These are phyloP conservation scores for Teleogryllus oceanicus DNA, from an alignment of 2,888 invertebrate genomes.

Conservation along the genomic window DNA sequence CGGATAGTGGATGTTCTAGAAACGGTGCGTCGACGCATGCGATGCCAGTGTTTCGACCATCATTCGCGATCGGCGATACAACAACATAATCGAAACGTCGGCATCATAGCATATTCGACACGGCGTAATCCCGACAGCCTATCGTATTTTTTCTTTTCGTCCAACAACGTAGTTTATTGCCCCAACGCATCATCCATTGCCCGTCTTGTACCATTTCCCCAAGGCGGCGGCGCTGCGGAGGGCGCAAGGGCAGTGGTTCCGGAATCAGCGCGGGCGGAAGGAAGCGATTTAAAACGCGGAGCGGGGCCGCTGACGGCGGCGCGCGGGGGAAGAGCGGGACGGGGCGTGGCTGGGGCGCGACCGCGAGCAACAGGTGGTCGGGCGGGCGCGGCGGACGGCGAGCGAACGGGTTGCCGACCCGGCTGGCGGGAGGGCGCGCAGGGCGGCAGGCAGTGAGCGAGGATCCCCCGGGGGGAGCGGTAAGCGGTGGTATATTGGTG, in stretches of 20 bases:
- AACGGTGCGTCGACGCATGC: no score
- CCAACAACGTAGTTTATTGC: no score
- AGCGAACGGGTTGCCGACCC: background rate
- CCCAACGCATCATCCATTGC: no score
- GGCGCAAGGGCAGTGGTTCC: background rate
- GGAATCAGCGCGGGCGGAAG: background rate
- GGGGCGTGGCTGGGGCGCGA: background rate
- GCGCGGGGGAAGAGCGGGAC: background rate
- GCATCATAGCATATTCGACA: no score
- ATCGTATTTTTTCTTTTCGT: no score
- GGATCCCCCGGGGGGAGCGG: background rate
- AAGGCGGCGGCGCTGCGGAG: background rate
- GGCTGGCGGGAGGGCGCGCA: background rate
- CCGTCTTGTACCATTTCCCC: background rate
- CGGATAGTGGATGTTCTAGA: no score
- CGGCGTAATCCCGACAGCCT: no score
- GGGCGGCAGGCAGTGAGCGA: background rate
- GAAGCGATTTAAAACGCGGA: background rate
- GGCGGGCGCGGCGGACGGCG: background rate
- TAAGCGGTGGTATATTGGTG: no score
- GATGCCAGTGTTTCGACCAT: no score
- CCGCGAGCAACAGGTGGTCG: background rate
- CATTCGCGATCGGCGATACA: no score
- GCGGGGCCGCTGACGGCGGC: background rate
- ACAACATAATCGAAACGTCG: no score